Evolutionary conservation across 2,888 invertebrate species (phyloP).

Genomic region (Polia nebulosa): DNA sequence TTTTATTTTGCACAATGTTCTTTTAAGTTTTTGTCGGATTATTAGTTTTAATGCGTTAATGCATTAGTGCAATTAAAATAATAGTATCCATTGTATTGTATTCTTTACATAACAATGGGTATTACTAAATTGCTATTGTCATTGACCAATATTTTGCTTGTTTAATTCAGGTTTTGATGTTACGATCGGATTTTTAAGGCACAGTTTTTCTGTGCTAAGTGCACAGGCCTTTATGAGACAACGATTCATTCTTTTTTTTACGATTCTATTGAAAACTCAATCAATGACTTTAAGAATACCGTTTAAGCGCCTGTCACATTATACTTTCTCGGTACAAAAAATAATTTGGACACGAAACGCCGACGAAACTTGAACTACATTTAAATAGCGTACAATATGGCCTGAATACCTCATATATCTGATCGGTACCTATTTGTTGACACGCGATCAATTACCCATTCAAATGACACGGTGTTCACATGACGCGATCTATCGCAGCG

Average conservation of each 20-base stretch:
- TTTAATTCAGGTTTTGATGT: constrained; percentile 30
- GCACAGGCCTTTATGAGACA: neutral
- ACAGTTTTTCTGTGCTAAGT: neutral
- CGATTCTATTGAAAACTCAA: neutral
- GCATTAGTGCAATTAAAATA: constrained; percentile 51
- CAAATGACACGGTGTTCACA: constrained; percentile 69
- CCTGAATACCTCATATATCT: constrained; percentile 66
- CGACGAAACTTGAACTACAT: constrained; percentile 64
- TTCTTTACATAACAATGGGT: constrained; percentile 54
- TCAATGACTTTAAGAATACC: constrained; percentile 23
- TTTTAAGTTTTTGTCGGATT: constrained; percentile 56
- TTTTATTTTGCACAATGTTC: constrained; percentile 71
- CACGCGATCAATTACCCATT: constrained; percentile 76
- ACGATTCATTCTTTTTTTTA: neutral
- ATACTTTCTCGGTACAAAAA: constrained; percentile 48
- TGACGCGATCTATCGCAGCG: constrained; percentile 64
- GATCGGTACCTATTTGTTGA: constrained; percentile 66
- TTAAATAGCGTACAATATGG: constrained; percentile 66
- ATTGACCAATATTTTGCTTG: constrained; percentile 59
- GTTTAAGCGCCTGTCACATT: constrained; percentile 14
- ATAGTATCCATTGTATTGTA: constrained; percentile 37
- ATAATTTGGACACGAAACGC: constrained; percentile 40
- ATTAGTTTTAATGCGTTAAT: constrained; percentile 58
- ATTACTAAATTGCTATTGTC: constrained; percentile 49
- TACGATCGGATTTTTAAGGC: neutral